Conservation (phyloP, 2,113 vertebrate genomes). For the Gymnocephalus cernua region DNA sequence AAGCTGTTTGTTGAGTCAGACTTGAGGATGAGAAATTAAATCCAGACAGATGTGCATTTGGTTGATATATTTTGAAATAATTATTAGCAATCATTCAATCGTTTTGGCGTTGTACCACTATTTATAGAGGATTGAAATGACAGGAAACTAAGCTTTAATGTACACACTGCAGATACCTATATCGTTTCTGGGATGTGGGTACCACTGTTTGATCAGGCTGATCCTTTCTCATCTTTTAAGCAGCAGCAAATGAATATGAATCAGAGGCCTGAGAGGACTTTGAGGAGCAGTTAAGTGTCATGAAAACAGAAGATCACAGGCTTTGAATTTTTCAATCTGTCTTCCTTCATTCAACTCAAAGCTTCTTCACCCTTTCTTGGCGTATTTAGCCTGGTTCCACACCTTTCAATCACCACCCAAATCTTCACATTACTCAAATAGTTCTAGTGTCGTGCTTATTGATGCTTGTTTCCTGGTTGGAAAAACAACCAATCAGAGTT, state of each 20-base stretch:
- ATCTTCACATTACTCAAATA: neutral
- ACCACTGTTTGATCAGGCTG: constrained; percentile 33
- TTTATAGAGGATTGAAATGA: constrained; percentile 29
- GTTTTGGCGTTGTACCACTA: neutral
- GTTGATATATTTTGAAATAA: constrained; percentile 33
- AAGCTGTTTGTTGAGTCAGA: constrained; percentile 39
- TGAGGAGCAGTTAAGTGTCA: constrained; percentile 11
- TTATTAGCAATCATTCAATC: neutral
- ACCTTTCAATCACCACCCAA: neutral
- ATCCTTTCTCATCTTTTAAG: constrained; percentile 52
- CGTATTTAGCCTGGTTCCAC: neutral
- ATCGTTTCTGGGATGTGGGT: neutral
- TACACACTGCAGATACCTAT: neutral
- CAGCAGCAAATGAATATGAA: constrained; percentile 41
- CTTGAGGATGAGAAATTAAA: neutral
- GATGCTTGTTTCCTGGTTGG: neutral
- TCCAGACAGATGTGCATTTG: constrained; percentile 31
- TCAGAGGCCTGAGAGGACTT: constrained; percentile 30
- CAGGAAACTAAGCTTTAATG: constrained; percentile 11
- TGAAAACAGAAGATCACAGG: constrained; percentile 29
- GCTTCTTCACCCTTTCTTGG: neutral
- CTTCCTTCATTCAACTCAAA: neutral
- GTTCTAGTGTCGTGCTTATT: neutral
- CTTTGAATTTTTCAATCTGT: constrained; percentile 15
- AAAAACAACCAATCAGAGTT: neutral